Conservation (phyloP, 2,113 vertebrate genomes). For the Rana temporaria region DNA sequence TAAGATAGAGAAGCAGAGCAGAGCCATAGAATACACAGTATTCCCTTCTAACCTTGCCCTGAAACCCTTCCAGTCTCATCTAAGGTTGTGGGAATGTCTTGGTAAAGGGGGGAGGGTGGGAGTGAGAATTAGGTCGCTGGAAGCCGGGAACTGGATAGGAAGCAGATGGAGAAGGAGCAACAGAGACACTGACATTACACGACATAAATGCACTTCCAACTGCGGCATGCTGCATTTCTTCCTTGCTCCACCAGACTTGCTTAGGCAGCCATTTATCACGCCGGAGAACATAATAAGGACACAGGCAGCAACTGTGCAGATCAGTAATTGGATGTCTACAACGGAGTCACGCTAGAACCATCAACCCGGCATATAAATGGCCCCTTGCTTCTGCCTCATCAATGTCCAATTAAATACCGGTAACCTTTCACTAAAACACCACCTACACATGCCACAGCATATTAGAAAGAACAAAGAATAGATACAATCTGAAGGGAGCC, state of each 20-base stretch:
- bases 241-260: no score
- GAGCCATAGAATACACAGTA: background rate
- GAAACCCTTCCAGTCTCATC: constrained; percentile 17
- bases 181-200: background rate
- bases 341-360: no score
- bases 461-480: no score
- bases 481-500: no score
- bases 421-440: no score
- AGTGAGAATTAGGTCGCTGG: constrained; percentile 17
- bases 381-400: no score
- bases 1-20: background rate
- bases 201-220: background rate
- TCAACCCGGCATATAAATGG: no score
- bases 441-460: no score
- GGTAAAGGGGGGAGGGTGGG: background rate
- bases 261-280: background rate
- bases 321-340: no score
- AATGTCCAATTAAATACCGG: no score
- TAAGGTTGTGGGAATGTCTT: constrained; percentile 32
- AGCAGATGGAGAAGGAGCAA: background rate
- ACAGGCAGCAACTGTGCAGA: background rate
- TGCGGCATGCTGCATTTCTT: background rate
- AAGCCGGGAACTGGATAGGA: background rate
- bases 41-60: constrained; percentile 19
- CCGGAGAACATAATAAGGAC: background rate